Percentiles rank a stretch among this genome's conserved stretches.
phyloP scores from a whole-genome alignment of 2,797 vertebrate genomes.

The Phyllotis vaccarum region DNA sequence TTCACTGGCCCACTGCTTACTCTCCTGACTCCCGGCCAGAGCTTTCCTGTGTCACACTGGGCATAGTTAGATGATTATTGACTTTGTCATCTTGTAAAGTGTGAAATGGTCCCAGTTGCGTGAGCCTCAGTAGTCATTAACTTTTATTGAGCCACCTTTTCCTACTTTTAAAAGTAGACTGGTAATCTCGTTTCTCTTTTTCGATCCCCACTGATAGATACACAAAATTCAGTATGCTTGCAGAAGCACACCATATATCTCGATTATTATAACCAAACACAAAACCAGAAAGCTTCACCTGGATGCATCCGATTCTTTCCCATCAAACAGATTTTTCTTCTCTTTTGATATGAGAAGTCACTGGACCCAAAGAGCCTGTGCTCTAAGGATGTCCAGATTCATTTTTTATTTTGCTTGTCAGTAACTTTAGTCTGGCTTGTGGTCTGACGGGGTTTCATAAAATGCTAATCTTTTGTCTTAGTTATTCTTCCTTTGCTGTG shows the following conservation, averaged over 20 bases:
- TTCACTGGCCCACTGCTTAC: not conserved
- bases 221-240: not conserved
- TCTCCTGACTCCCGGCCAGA: not conserved
- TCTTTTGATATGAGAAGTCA: slow-evolving; percentile 19
- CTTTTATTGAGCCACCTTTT: not conserved
- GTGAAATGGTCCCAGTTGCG: not conserved
- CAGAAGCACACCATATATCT: not conserved
- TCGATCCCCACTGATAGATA: not conserved
- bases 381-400: not conserved
- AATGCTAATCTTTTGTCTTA: slow-evolving; percentile 16
- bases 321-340: not conserved
- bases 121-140: not conserved
- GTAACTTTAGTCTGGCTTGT: slow-evolving; percentile 12
- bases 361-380: not conserved
- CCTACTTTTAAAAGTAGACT: not conserved
- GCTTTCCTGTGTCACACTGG: not conserved
- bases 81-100: not conserved
- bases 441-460: not conserved
- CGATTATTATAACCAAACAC: not conserved
- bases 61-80: not conserved
- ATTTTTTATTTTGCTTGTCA: slow-evolving; percentile 11
- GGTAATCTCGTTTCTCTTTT: not conserved
- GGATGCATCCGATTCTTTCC: not conserved
- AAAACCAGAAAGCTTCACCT: not conserved
- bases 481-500: not conserved